Evolutionary conservation across 2,797 vertebrate species (phyloP).

Genomic region (Podargus strigoides): DNA sequence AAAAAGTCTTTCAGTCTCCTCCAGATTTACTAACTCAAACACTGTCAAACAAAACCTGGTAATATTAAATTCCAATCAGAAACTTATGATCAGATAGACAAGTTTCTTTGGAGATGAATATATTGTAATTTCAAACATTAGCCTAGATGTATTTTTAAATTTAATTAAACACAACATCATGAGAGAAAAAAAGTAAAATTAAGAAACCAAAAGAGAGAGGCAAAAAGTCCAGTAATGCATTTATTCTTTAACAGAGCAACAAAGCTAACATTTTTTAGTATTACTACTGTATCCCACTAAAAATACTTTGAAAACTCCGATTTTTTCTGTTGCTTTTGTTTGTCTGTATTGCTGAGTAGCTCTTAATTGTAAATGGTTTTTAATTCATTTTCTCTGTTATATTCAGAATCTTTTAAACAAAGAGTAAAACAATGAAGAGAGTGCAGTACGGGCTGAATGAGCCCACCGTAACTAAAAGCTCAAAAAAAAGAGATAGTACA

Average conservation of each 20-base stretch:
- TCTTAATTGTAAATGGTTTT: not conserved
- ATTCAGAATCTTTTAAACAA: not conserved
- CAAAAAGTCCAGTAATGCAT: not conserved
- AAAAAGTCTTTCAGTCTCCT: not conserved
- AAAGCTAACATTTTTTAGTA: not conserved
- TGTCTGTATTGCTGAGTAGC: not conserved
- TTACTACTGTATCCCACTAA: not conserved
- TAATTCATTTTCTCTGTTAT: not conserved
- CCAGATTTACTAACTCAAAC: not conserved
- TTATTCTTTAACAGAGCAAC: not conserved
- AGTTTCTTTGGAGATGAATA: not conserved
- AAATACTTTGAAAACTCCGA: not conserved
- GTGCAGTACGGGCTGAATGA: accelerated
- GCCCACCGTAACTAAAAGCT: not conserved
- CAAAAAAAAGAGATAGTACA: not conserved
- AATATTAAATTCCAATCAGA: not conserved
- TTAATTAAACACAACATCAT: not conserved
- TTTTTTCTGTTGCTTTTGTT: not conserved
- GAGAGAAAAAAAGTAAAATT: not conserved
- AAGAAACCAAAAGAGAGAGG: not conserved
- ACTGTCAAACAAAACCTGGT: not conserved
- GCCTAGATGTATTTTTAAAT: not conserved
- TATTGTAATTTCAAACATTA: not conserved
- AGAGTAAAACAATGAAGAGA: not conserved
- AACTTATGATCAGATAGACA: not conserved